phyloP scores from a whole-genome alignment of 1,140 invertebrate genomes.

The Drosophila sturtevanti region DNA sequence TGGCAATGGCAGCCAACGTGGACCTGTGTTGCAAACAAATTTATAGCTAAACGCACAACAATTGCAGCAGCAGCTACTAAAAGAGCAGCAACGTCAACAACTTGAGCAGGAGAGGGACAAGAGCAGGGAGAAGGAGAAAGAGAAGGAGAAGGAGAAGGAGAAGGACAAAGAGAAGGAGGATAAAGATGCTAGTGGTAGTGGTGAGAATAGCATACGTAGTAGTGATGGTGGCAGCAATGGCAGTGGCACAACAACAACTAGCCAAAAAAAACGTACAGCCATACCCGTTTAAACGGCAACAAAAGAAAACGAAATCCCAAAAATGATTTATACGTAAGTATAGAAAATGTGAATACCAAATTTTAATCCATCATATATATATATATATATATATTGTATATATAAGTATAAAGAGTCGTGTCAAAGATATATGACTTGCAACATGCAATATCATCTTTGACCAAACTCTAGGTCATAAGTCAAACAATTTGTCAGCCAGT shows the following conservation, averaged over 20 bases:
- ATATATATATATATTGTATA: slow-evolving; percentile 19
- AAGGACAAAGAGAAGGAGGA: slow-evolving; percentile 8
- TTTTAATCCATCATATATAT: slow-evolving; percentile 3
- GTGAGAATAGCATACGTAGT: slow-evolving; percentile 48
- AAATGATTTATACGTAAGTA: slow-evolving; percentile 32
- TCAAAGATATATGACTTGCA: no score
- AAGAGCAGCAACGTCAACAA: slow-evolving; percentile 58
- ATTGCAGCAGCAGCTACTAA: slow-evolving; percentile 69
- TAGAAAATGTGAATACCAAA: slow-evolving; percentile 8
- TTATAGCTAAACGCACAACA: slow-evolving; percentile 81
- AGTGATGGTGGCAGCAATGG: slow-evolving; percentile 55
- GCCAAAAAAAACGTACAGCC: slow-evolving; percentile 68
- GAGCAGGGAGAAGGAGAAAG: slow-evolving; percentile 25
- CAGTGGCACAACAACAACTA: slow-evolving; percentile 42
- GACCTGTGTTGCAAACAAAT: slow-evolving; percentile 67
- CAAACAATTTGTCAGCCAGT: slow-evolving; percentile 45
- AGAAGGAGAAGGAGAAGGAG: not conserved
- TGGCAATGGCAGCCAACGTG: slow-evolving; percentile 38
- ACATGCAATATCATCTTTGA: no score
- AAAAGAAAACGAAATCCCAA: not conserved
- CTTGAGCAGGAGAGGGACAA: slow-evolving; percentile 21
- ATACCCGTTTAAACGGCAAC: slow-evolving; percentile 63
- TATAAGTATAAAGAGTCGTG: not conserved
- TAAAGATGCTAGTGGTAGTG: slow-evolving; percentile 22
- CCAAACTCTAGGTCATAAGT: not conserved